Base-by-base conservation (phyloP, 92 coral and sea anemone species). In the Nematostella vectensis region DNA sequence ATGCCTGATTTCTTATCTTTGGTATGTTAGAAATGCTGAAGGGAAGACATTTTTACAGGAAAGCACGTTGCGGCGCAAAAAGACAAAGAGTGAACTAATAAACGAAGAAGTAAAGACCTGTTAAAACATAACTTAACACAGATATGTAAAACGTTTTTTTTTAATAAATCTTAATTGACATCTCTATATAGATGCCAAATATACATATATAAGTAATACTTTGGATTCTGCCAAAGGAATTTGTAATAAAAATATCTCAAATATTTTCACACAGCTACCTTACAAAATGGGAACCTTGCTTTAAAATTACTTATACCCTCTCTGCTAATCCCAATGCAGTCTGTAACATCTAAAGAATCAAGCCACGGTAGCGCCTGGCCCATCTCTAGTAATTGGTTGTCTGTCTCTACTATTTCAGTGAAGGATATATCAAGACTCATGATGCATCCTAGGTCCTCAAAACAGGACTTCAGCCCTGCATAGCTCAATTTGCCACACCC, bases 361-460 rank as follows among this genome's bases (percentile, higher is more conserved):
- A 93, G 81, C 72, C 79, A 81, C 0, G 95, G 96, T 28, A 93
- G 75, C 15, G 83, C 64, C 29, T 75, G 67, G 10, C 96, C 99
- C 16, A 82, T 71, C 39, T 93, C 88, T 47, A 93, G 54, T 81
- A 93, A 68, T 44, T 93, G 96, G 15, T 75, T 69, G 11, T 73
- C 87, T 17, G 76, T 72, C 50, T 61, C 58, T 11, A 93, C 70
- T 43, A 93, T 79, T 61, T 83, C 93, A 13, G 99, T 86, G 68
- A 93, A 93, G 16, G 93, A 86, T 26, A 93, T 77, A 55, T 93
- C 99, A 42, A 93, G 69, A 59, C 64, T 61, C 67, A 88, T 73
- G 57, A 93, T 62, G 36, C 88, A 79, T 23, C 75, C 75, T 21
- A 88, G 54, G 25, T 79, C 71, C 50, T 65, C 70, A 50, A 93